phyloP scores from a whole-genome alignment of 2,888 invertebrate species.

The Chorisops tibialis region DNA sequence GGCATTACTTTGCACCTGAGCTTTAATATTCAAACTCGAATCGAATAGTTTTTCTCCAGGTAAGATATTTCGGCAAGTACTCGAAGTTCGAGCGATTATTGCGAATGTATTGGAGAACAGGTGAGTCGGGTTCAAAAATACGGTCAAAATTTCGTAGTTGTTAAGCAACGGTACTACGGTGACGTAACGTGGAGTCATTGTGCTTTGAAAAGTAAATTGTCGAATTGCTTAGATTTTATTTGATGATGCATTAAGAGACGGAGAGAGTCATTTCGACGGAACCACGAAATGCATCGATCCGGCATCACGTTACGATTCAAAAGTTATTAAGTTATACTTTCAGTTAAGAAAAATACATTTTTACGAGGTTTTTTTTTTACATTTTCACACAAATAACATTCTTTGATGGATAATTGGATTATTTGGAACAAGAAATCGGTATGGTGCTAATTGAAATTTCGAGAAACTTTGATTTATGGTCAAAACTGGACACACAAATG shows the following conservation, averaged over 20 bases:
- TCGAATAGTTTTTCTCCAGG: not conserved
- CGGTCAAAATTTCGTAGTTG: slow-evolving; percentile 17
- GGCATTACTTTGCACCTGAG: slow-evolving; percentile 14
- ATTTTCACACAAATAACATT: not conserved
- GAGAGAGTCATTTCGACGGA: not conserved
- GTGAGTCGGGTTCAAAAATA: slow-evolving; percentile 14
- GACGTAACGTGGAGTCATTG: slow-evolving; percentile 23
- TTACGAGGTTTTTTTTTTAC: slow-evolving; percentile 4
- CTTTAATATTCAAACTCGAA: not conserved
- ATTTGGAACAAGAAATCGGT: not conserved
- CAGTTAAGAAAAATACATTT: not conserved
- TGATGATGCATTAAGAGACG: slow-evolving; percentile 2
- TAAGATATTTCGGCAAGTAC: not conserved
- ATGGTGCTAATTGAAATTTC: slow-evolving; percentile 19
- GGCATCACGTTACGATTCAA: not conserved
- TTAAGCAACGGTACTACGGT: slow-evolving; percentile 22
- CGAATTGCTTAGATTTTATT: not conserved
- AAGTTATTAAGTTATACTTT: not conserved
- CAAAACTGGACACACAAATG: too few species aligned
- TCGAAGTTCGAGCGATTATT: not conserved
- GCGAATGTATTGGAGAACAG: not conserved
- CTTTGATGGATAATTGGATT: slow-evolving; percentile 3
- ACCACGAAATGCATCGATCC: not conserved
- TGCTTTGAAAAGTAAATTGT: slow-evolving; percentile 16
- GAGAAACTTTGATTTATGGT: too few species aligned